Conservation (phyloP, 2,113 vertebrate species). For the Archilochus colubris region DNA sequence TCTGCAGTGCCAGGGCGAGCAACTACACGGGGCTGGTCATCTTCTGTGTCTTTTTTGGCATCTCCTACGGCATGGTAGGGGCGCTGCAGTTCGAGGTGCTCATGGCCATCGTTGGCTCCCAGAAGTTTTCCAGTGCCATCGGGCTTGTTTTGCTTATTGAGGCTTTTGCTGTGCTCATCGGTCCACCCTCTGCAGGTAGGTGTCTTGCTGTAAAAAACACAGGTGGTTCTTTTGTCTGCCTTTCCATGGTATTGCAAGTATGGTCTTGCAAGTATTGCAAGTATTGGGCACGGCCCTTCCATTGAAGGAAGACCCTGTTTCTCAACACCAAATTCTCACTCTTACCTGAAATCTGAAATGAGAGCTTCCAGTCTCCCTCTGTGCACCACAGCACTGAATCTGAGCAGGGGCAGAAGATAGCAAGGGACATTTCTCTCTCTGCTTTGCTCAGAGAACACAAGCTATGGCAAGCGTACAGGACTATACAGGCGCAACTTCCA, state of each 20-base stretch:
- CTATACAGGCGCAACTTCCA: not conserved
- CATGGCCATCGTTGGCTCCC: conserved; percentile 79
- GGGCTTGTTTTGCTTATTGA: conserved; percentile 80
- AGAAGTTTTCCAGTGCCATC: conserved; percentile 80
- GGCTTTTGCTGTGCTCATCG: conserved; percentile 79
- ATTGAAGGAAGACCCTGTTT: not conserved
- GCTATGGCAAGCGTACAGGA: not conserved
- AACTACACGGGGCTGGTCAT: conserved; percentile 73
- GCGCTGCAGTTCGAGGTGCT: conserved; percentile 84
- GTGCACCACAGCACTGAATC: not conserved
- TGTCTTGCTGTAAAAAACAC: not conserved
- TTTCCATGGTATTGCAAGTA: not conserved
- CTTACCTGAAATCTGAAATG: not conserved
- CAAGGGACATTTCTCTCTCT: not conserved
- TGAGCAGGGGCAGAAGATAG: not conserved
- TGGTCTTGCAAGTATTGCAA: too few relatives aligned
- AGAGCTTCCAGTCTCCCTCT: not conserved
- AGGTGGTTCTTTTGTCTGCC: rapidly evolving
- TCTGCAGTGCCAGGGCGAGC: conserved; percentile 75
- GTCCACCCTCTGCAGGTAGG: conserved; percentile 82
- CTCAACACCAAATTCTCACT: not conserved
- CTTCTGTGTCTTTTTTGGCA: conserved; percentile 82
- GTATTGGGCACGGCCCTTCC: not conserved
- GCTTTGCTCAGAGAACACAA: not conserved
- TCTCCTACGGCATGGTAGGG: conserved; percentile 84